These are phyloP conservation scores for Campoplex nolae DNA, from an alignment of 2,888 invertebrate species.

Conservation along the genomic window DNA sequence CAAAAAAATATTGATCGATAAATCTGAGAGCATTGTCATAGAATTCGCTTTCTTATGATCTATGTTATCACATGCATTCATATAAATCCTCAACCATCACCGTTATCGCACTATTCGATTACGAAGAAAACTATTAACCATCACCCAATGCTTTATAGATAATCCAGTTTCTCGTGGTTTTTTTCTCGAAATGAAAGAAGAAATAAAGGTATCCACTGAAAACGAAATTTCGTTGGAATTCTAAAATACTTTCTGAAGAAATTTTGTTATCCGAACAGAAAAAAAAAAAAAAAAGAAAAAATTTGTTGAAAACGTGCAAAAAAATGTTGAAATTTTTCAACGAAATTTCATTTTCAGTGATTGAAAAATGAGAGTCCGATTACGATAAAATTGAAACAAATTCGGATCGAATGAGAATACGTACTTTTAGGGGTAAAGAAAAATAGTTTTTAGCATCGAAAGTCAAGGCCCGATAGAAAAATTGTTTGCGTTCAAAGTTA, in stretches of 20 bases:
- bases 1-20: background rate
- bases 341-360: background rate
- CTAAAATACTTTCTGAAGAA: background rate
- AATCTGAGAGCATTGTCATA: constrained; percentile 30
- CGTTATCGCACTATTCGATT: constrained; percentile 15
- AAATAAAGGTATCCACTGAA: too few relatives aligned
- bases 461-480: background rate
- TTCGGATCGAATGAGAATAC: background rate
- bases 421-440: background rate
- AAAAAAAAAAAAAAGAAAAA: too few relatives aligned
- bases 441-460: background rate
- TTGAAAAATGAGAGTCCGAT: background rate
- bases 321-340: too few relatives aligned
- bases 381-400: background rate
- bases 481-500: too few relatives aligned
- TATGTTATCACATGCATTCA: constrained; percentile 35
- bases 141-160: background rate
- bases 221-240: too few relatives aligned
- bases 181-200: too few relatives aligned
- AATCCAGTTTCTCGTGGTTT: too few relatives aligned
- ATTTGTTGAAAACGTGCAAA: too few relatives aligned
- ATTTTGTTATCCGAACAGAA: too few relatives aligned
- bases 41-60: constrained; percentile 37
- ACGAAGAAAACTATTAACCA: constrained; percentile 34
- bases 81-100: constrained; percentile 39